Evolutionary conservation across 1,140 invertebrate genomes (phyloP), one percentile per base, ranked within the genome.

Genomic region (Plectrocnemia conspersa): DNA sequence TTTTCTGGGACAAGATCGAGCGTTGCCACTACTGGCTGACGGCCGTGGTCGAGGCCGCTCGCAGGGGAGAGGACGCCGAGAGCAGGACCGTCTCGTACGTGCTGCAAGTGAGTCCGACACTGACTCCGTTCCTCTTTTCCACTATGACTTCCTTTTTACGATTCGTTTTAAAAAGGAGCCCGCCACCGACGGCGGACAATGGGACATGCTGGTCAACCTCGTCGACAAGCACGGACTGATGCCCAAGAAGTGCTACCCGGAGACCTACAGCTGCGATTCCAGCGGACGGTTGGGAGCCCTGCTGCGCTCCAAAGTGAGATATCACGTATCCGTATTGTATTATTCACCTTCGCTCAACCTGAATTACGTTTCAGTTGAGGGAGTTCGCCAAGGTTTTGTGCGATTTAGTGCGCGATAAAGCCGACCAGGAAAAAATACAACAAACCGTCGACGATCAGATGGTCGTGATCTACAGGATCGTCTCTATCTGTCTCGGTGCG

Each of bases 1-100:
- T 91, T 71, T 94, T 90, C 65, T 93, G 89, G 87, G 91, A 94
- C 65, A 95, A 93, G 80, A 80, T 94, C 56, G 92, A 95, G 71
- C 76, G 90, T 24, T 84, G 84, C 54, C 90, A 94, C 71, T 92
- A 84, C 66, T 89, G 89, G 66, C 71, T 95, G 3, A 83, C 93
- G 65, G 88, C 85, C 46, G 83, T 93, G 56, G 83, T 92, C 2
- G 80, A 84, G 58, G 84, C 84, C 6, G 84, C 88, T 0, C 79
- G 75, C 53, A 77, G 83, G 32, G 83, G 83, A 2, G 90, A 94
- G 66, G 65, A 77, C 7, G 79, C 91, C 1, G 86, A 91, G 58
- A 86, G 88, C 0, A 76, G 89, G 40, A 71, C 91, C 0, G 79
- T 91, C 10, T 83, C 82, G 50, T 91, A 88, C 64, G 66, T 93